Evolutionary conservation across 2,797 vertebrate genomes (phyloP), one percentile per base, ranked within the genome.

Genomic region (Hydrocynus forskahlii): DNA sequence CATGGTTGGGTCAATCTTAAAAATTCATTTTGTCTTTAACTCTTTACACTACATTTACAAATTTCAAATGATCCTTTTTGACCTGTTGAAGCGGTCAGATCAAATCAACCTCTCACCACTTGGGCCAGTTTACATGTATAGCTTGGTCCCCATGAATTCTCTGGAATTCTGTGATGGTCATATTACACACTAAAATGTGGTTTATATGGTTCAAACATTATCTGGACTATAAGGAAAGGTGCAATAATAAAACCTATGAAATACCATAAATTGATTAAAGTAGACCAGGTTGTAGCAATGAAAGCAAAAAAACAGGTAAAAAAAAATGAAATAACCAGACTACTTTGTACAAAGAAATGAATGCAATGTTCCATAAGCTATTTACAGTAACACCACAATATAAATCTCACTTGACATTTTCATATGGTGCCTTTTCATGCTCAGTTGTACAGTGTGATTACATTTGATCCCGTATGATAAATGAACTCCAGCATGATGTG

Each of bases 331-430:
- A 67, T 43, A 68, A 7, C 12, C 25, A 21, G 7, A 13, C 19
- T 21, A 8, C n/a, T 21, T 48, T 69, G 0, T 48, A 21, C 19
- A 69, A n/a, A 48, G 16, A 50, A 50, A 68, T 21, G 43, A 50
- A 52, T 29, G 14, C 16, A 54, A n/a, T 19, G 14, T 55, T 72
- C 35, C 16, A 7, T 17, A 50, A 72, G 16, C 48, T 19, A 72
- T 55, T 72, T 50, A 35, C 16, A 10, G 69, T 55, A 72, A 25
- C 35, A 7, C 25, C 25, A 35, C 25, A 17, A 21, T 35, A 72
- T 29, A 72, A 54, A 55, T 48, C 68, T 72, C 69, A 35, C 23
- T 23, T 71, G 69, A 71, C 48, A 54, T 54, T 71, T 50, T 40
- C 29, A 40, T 40, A 10, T 16, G 19, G 16, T 9, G 6, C 35